Evolutionary conservation across 2,888 invertebrate species (phyloP), one percentile per base, ranked within the genome.

Genomic region (Ichneumoninae sp.): DNA sequence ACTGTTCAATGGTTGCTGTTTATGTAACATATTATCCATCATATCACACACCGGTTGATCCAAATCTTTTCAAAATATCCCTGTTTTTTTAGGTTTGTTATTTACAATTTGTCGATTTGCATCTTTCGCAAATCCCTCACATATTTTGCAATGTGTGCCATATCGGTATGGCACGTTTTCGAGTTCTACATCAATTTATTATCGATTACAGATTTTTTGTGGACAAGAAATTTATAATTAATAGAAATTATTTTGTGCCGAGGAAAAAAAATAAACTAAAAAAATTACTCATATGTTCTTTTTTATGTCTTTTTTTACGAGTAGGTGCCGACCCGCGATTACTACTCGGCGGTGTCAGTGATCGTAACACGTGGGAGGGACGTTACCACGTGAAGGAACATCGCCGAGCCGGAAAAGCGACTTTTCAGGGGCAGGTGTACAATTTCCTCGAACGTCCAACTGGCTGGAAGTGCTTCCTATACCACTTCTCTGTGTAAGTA

Each of bases 381-480:
- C 93, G 95, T 80, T 96, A 96, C 90, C 94, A 95, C 86, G 94
- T 95, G 82, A 95, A 95, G 90, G 95, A 96, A 90, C 96, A 96
- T 92, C 94, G 96, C 60, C 95, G 95, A 88, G 96, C 95, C 77
- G 96, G 96, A 57, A 94, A 95, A 87, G 95, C 96, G 60, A 96
- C 96, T 10, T 96, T 96, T 90, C 97, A 97, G 92, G 96, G 96
- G 71, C 96, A 96, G 93, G 96, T 97, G 69, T 97, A 97, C 94
- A 97, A 97, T 94, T 97, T 97, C 94, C 94, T 97, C 89, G 97
- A 97, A 93, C 94, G 97, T 87, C 97, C 97, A 1, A 96, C 96
- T 79, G 97, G 97, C 86, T 97, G 97, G 97, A 96, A 96, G 94
- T 97, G 97, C 93, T 97, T 97, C 94, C 94, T 97, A 85, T 97